Evolutionary conservation across 2,113 vertebrate genomes (phyloP), one percentile per base, ranked within the genome.

Genomic region (Miniopterus natalensis): DNA sequence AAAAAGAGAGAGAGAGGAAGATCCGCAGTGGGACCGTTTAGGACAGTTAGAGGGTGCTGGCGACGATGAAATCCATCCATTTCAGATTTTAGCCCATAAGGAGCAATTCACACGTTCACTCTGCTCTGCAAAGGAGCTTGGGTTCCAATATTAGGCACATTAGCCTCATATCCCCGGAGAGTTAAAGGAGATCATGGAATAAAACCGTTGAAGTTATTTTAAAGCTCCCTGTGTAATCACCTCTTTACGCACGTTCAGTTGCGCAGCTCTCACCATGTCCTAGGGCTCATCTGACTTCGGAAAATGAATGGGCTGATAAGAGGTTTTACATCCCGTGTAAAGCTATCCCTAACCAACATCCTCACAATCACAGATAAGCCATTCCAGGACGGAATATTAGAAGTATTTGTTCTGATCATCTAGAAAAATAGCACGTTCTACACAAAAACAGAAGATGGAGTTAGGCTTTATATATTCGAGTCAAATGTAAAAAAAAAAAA

Each of bases 21-120:
- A 47, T 36, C 4, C 81, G 27, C 59, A 89, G 29, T 53, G 73
- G 36, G 63, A 74, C 23, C n/a, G 73, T 59, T 95, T 80, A 94
- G 29, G 65, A 59, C 20, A 87, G 23, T 79, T 83, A 42, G 75
- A 68, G n/a, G 70, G 88, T 85, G 25, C 47, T 47, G 88, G 55
- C 36, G 73, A 40, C 86, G 63, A 88, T 74, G 95, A 77, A 84
- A 73, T 53, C 57, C 49, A 94, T 88, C 53, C 70, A 86, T 27
- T 66, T 81, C 83, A 74, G 68, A 95, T 73, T 90, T 93, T 17
- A 92, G 40, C 36, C 89, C n/a, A 83, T 74, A 83, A 93, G 90
- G 55, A 71, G 20, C 55, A 93, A 86, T 73, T 74, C 20, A 12
- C 49, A 79, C 15, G 47, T 73, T 78, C 25, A 65, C 6, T 78